phyloP scores from a whole-genome alignment of 2,888 invertebrate genomes.

The Clunio marinus region DNA sequence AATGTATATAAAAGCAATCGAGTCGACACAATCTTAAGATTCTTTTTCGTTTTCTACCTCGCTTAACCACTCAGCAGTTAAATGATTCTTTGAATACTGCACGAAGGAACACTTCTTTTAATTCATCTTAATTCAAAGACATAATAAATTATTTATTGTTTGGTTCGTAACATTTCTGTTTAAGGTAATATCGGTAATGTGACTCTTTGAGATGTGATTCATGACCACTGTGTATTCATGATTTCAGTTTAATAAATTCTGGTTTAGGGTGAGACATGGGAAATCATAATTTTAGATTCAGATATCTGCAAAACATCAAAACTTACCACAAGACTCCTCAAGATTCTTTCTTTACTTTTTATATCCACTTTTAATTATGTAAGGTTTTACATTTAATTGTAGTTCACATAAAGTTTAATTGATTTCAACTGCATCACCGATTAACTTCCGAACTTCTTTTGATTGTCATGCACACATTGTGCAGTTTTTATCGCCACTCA shows the following conservation, averaged over 20 bases:
- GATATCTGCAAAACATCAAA: too few relatives aligned
- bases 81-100: neutral
- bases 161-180: constrained; percentile 1
- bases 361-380: neutral
- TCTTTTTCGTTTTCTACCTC: constrained; percentile 1
- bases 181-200: constrained; percentile 6
- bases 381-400: neutral
- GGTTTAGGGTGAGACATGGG: too few relatives aligned
- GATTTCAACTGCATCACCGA: neutral
- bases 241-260: too few relatives aligned
- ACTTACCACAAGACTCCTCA: neutral
- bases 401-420: too few relatives aligned
- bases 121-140: neutral
- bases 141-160: neutral
- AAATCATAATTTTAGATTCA: too few relatives aligned
- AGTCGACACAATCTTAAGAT: constrained; percentile 10
- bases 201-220: constrained; percentile 1
- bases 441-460: neutral
- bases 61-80: neutral
- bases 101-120: constrained; percentile 6
- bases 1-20: neutral
- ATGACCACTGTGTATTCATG: too few relatives aligned
- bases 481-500: neutral
- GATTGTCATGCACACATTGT: neutral
- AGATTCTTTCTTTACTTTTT: neutral